Evolutionary conservation across 2,797 vertebrate species (phyloP).

Genomic region (Parotocinclus haroldoi): DNA sequence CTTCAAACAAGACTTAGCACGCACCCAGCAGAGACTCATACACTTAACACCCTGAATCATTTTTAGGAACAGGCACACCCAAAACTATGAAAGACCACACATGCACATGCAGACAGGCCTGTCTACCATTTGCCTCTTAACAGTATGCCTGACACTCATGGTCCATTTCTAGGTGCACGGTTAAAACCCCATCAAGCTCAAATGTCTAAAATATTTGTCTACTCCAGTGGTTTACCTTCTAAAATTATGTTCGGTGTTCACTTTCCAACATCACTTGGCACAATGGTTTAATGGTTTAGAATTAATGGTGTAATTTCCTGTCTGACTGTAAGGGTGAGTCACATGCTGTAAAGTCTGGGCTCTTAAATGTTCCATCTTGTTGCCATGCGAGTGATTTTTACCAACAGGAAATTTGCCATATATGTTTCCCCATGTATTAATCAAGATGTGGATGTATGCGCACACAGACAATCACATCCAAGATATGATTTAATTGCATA

Average conservation of each 20-base stretch:
- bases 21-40: not conserved
- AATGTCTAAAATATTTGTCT: not conserved
- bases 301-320: conserved; percentile 51
- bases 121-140: conserved; percentile 31
- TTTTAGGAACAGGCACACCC: conserved; percentile 23
- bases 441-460: not conserved
- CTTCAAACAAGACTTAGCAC: conserved; percentile 20
- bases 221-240: not conserved
- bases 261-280: not conserved
- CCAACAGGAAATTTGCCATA: too few relatives aligned
- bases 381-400: conserved; percentile 1
- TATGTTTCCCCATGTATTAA: not conserved
- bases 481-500: too few relatives aligned
- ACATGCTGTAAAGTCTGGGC: conserved; percentile 7
- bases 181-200: not conserved
- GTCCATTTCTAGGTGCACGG: not conserved
- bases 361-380: conserved; percentile 1
- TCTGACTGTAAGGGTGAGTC: conserved; percentile 36
- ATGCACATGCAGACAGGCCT: conserved; percentile 20
- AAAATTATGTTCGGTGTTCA: conserved; percentile 2
- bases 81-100: conserved; percentile 36
- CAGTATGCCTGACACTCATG: not conserved
- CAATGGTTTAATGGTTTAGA: not conserved
- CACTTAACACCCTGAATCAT: conserved; percentile 32
- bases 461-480: too few relatives aligned